Conservation (phyloP, 2,113 vertebrate genomes). For the Acanthochromis polyacanthus region DNA sequence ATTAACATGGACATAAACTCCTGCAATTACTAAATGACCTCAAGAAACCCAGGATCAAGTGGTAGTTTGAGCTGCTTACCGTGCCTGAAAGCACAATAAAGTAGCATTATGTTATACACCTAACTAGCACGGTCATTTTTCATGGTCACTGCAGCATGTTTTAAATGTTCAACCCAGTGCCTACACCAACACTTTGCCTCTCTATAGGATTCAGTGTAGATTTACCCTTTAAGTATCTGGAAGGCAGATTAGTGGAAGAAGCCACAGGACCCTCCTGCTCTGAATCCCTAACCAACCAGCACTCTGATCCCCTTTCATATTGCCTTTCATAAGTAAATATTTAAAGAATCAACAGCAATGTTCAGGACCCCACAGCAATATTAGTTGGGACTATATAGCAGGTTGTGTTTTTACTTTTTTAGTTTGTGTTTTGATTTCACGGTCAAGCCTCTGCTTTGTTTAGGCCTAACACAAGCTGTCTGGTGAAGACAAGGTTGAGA, state of each 20-base stretch:
- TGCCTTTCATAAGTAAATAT: constrained; percentile 57
- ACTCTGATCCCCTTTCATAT: constrained; percentile 54
- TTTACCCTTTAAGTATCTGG: constrained; percentile 15
- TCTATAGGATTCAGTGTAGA: neutral
- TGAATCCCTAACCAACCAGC: constrained; percentile 7
- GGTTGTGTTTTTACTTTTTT: constrained; percentile 52
- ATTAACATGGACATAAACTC: constrained; percentile 11
- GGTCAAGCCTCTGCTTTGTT: constrained; percentile 47
- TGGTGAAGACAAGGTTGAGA: constrained; percentile 1
- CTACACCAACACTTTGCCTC: neutral
- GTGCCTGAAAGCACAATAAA: neutral
- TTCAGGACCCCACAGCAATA: constrained; percentile 41
- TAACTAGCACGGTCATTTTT: neutral
- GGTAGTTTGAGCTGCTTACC: neutral
- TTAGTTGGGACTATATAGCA: constrained; percentile 53
- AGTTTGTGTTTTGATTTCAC: constrained; percentile 66
- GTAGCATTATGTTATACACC: too few relatives aligned
- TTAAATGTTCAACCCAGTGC: neutral
- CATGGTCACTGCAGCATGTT: neutral
- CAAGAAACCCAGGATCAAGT: neutral
- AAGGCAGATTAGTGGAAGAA: constrained; percentile 12
- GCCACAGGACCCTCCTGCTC: neutral
- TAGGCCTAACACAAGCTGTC: constrained; percentile 26
- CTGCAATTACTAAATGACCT: too few relatives aligned
- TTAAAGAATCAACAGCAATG: constrained; percentile 59